These are phyloP conservation scores for Neodiprion lecontei DNA, from an alignment of 1,140 invertebrate genomes.

Conservation along the genomic window DNA sequence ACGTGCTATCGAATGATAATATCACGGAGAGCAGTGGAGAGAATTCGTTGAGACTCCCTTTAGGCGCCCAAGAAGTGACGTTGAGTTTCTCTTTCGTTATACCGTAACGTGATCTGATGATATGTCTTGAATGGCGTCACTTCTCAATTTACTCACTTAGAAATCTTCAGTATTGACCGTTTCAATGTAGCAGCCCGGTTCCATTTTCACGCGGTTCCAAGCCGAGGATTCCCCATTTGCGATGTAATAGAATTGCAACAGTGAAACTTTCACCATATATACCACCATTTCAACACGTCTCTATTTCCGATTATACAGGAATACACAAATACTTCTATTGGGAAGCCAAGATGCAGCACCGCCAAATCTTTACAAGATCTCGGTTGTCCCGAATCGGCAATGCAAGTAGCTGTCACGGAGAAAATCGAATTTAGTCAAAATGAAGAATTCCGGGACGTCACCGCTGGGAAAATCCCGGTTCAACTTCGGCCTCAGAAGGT, in stretches of 20 bases:
- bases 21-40: constrained; percentile 13
- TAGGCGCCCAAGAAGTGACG: no score
- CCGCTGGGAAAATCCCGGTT: constrained; percentile 54
- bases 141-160: not conserved
- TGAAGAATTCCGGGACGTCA: constrained; percentile 52
- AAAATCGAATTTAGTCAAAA: constrained; percentile 35
- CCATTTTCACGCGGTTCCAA: no score
- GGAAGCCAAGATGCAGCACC: constrained; percentile 39
- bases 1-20: constrained; percentile 33
- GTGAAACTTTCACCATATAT: no score
- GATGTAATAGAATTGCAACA: no score
- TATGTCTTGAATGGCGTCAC: not conserved
- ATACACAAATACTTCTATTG: constrained; percentile 37
- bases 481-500: constrained; percentile 69
- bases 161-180: not conserved
- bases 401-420: constrained; percentile 23
- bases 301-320: constrained; percentile 40
- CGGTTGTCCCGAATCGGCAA: constrained; percentile 32
- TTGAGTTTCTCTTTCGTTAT: no score
- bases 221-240: no score
- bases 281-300: not conserved
- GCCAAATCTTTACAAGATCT: constrained; percentile 32
- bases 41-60: no score
- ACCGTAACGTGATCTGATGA: not conserved
- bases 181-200: no score